Percentiles rank a stretch among this genome's conserved stretches.
Evolutionary conservation across 2,888 invertebrate genomes (phyloP).

Genomic region (Latheticus oryzae): DNA sequence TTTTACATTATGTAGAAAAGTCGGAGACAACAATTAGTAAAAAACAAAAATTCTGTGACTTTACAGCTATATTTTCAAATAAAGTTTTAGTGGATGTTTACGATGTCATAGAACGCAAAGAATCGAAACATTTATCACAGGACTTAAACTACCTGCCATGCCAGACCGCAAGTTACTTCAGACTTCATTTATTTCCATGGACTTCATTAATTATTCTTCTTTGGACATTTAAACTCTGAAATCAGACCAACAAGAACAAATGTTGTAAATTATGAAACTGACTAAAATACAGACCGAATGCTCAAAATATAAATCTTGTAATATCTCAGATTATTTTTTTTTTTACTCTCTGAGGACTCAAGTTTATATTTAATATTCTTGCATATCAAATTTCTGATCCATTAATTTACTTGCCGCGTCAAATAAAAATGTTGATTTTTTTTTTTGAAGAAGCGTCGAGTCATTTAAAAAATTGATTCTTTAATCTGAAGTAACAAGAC

Average conservation of each 20-base stretch:
- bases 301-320: too few species aligned
- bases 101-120: too few species aligned
- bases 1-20: too few species aligned
- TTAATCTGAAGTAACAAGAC: too few species aligned
- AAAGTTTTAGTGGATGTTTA: too few species aligned
- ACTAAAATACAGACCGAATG: too few species aligned
- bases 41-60: too few species aligned
- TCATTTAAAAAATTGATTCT: too few species aligned
- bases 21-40: too few species aligned
- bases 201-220: constrained; percentile 31
- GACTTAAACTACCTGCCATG: not conserved
- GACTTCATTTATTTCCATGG: constrained; percentile 16
- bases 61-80: too few species aligned
- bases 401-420: constrained; percentile 2
- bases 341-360: too few species aligned
- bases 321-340: too few species aligned
- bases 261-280: constrained; percentile 14
- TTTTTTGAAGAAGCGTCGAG: not conserved
- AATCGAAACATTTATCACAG: constrained; percentile 26
- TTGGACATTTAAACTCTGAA: constrained; percentile 12
- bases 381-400: constrained; percentile 2
- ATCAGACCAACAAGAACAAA: constrained; percentile 7
- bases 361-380: not conserved
- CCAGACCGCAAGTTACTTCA: constrained; percentile 2
- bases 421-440: constrained; percentile 1